Evolutionary conservation across 2,888 invertebrate genomes (phyloP).

Genomic region (Yponomeuta plumbellus): DNA sequence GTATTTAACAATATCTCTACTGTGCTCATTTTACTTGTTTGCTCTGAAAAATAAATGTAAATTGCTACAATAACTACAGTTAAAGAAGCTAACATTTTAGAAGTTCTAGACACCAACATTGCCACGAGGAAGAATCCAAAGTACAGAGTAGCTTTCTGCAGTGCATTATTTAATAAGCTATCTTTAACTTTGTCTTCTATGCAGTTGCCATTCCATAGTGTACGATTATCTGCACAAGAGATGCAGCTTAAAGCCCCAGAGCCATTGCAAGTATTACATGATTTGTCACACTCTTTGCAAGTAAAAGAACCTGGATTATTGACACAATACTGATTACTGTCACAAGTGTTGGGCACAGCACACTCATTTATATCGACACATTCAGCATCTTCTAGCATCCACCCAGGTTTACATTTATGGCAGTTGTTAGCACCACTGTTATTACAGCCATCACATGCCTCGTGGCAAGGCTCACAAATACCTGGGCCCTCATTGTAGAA

Average conservation of each 20-base stretch:
- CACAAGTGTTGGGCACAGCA: slow-evolving; percentile 65
- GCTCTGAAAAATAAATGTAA: slow-evolving; percentile 49
- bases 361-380: slow-evolving; percentile 94
- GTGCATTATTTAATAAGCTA: slow-evolving; percentile 37
- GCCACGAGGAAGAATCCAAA: slow-evolving; percentile 42
- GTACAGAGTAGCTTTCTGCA: slow-evolving; percentile 42
- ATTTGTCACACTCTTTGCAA: slow-evolving; percentile 88
- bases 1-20: slow-evolving; percentile 30
- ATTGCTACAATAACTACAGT: slow-evolving; percentile 38
- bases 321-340: slow-evolving; percentile 86
- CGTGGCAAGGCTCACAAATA: slow-evolving; percentile 86
- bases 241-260: slow-evolving; percentile 91
- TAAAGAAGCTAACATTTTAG: slow-evolving; percentile 39
- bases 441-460: slow-evolving; percentile 86
- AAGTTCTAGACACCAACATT: slow-evolving; percentile 37
- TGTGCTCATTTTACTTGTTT: slow-evolving; percentile 32
- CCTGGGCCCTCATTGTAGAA: slow-evolving; percentile 82
- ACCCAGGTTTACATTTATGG: slow-evolving; percentile 79
- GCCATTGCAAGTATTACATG: slow-evolving; percentile 89
- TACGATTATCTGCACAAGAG: slow-evolving; percentile 76
- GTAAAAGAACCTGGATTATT: slow-evolving; percentile 89
- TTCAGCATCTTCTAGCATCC: slow-evolving; percentile 81
- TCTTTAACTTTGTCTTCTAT: slow-evolving; percentile 39
- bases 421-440: slow-evolving; percentile 81
- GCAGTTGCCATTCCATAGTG: slow-evolving; percentile 53